These are phyloP conservation scores for Dicerorhinus sumatrensis DNA, from an alignment of 2,113 vertebrate genomes.

Conservation along the genomic window DNA sequence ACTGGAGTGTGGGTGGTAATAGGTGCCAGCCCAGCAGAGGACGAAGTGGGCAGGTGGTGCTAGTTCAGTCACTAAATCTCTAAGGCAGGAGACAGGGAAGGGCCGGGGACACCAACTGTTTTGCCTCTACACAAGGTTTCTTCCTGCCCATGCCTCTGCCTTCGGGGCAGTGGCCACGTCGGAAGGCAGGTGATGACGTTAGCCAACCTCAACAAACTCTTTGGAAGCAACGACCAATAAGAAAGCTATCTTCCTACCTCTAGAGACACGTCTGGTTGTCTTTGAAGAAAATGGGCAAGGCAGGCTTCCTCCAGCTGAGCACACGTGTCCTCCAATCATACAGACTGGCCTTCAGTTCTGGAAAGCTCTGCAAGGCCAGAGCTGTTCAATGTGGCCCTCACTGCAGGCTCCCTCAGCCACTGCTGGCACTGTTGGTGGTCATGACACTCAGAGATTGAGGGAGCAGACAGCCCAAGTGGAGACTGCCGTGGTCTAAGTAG, in stretches of 20 bases:
- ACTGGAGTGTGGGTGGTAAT: not conserved
- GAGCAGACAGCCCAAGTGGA: not conserved
- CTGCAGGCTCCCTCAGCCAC: no score
- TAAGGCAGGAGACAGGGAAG: not conserved
- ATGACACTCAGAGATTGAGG: accelerated
- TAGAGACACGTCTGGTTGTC: accelerated
- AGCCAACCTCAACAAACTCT: not conserved
- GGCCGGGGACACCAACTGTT: not conserved
- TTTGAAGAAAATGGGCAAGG: not conserved
- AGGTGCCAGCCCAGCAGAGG: not conserved
- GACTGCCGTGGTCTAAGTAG: not conserved
- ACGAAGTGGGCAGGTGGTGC: not conserved
- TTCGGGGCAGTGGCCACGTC: not conserved
- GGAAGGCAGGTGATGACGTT: no score
- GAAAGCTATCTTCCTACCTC: not conserved
- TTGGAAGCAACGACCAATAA: not conserved
- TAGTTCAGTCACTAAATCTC: not conserved
- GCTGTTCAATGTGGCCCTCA: not conserved
- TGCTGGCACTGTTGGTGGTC: accelerated
- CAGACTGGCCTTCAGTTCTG: not conserved
- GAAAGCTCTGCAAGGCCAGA: not conserved
- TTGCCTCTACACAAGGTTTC: no score
- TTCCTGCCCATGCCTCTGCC: not conserved
- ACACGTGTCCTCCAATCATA: accelerated
- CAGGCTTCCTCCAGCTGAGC: not conserved